Evolutionary conservation across 1,140 invertebrate genomes (phyloP).

Genomic region (Ceratoteleas bidentatus): DNA sequence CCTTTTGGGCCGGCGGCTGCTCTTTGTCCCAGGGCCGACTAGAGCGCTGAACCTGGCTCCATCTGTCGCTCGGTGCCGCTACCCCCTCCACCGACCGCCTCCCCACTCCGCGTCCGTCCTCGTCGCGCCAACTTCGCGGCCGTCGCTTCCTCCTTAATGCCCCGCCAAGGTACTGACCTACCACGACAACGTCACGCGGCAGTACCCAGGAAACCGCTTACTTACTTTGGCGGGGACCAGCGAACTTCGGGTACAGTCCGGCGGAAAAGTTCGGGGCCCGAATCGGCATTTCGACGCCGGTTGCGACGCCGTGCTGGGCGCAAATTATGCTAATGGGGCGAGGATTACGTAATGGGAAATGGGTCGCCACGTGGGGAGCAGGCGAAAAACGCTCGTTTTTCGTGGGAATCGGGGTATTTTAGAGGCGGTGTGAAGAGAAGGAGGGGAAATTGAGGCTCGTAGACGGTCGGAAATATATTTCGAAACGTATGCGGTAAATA

Average conservation of each 20-base stretch:
- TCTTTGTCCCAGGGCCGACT: slow-evolving; percentile 76
- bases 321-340: not conserved
- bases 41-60: slow-evolving; percentile 54
- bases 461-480: too few species aligned
- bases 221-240: slow-evolving; percentile 73
- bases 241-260: slow-evolving; percentile 76
- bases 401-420: too few species aligned
- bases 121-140: slow-evolving; percentile 36
- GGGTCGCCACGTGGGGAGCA: not conserved
- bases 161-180: slow-evolving; percentile 73
- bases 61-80: slow-evolving; percentile 24
- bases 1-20: slow-evolving; percentile 76
- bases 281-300: not conserved
- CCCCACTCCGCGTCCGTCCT: slow-evolving; percentile 15
- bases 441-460: too few species aligned
- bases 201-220: slow-evolving; percentile 66
- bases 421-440: too few species aligned
- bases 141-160: slow-evolving; percentile 69
- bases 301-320: too few species aligned
- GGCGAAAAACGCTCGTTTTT: too few species aligned
- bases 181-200: slow-evolving; percentile 68
- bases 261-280: slow-evolving; percentile 30
- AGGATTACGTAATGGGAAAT: not conserved
- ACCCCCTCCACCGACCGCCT: not conserved
- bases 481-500: too few species aligned